These are phyloP conservation scores for Mastomys natalensis DNA, from an alignment of 2,113 vertebrate genomes.

Conservation along the genomic window DNA sequence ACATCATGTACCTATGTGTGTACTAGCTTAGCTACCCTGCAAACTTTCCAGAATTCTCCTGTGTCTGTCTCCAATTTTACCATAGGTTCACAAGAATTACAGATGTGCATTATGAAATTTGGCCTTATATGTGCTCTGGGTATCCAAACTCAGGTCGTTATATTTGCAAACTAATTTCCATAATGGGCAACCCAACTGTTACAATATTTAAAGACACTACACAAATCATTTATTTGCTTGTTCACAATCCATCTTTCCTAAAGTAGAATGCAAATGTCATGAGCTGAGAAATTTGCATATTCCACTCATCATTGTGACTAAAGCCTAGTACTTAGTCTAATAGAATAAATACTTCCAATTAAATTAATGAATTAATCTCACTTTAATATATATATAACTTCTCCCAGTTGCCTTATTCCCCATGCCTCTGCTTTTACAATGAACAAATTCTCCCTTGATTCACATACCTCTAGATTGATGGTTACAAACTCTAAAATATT, in stretches of 20 bases:
- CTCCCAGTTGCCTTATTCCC: neutral
- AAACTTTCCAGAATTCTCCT: neutral
- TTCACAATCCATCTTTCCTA: neutral
- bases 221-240: neutral
- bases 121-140: neutral
- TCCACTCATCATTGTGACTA: neutral
- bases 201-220: neutral
- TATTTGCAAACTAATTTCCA: neutral
- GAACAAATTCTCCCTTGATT: neutral
- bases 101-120: neutral
- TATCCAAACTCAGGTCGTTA: neutral
- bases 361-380: neutral
- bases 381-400: slow-evolving; percentile 1
- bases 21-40: neutral
- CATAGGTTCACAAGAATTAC: neutral
- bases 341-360: neutral
- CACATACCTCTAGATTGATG: neutral
- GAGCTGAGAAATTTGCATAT: neutral
- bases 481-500: slow-evolving; percentile 24
- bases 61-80: neutral
- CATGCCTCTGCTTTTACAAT: neutral
- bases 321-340: neutral
- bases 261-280: neutral
- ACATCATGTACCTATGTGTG: too few species aligned
- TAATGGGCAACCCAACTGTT: neutral